Base-by-base conservation (phyloP, 2,113 vertebrate species). In the Sphyrna mokarran region DNA sequence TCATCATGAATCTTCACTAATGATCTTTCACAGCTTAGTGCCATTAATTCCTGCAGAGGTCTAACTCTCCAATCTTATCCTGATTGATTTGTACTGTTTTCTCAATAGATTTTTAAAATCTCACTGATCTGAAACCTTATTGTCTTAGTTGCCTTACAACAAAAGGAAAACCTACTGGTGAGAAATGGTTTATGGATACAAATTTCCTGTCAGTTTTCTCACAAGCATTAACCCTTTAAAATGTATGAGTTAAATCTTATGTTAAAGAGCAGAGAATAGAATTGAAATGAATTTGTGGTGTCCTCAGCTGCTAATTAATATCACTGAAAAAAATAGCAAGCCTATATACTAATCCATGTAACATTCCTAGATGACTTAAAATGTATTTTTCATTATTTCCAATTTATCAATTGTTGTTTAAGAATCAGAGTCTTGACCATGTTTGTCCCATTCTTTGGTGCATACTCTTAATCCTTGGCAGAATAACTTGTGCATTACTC, bases 1-100 rank as follows among this genome's bases (percentile, higher is more conserved):
- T 90, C 16, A 54, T 90, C 87, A 90, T 90, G 87, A 90, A 90
- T 90, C 87, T 90, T 90, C 87, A 61, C 87, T 63, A 90, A 54
- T 61, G 87, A 90, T 90, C 20, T 90, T 90, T 90, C 29, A 29
- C 61, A 26, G 87, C 58, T 61, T 33, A 16, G 10, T 61, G 23
- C 37, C 87, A 33, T 90, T 63, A 61, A 58, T 90, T n/a, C 58
- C 29, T 63, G 58, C 26, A 54, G 48, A 61, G 87, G 58, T 90
- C 20, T 90, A 90, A 90, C 54, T 33, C 8, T 63, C 58, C 87
- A 90, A 26, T 61, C 22, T 90, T 61, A 29, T 58, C n/a, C 58
- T 54, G 87, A 90, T 90, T 29, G 40, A 33, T 61, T 29, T 61
- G 29, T 29, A 90, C 48, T 29, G 83, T 43, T 4, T 61, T 90